Percentiles rank a stretch among this genome's conserved stretches.
Evolutionary conservation across 35 echinoderm and acorn worm species (phyloP).

Genomic region (Apostichopus parvimensis): DNA sequence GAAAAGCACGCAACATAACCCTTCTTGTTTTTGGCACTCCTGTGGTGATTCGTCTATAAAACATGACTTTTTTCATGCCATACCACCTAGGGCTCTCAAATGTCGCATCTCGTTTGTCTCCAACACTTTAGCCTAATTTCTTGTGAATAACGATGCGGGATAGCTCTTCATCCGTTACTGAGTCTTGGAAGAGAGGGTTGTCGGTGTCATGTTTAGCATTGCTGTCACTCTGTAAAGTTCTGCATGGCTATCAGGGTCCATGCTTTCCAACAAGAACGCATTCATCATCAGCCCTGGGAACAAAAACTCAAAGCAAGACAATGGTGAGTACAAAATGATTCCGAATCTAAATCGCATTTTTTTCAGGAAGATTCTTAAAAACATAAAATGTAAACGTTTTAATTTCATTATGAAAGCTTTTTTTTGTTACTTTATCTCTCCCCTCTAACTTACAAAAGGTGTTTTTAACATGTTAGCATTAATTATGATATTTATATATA

Average conservation of each 20-base stretch:
- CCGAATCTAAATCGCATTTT: no score
- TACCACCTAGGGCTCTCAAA: constrained; percentile 35
- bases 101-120: constrained; percentile 35
- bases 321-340: neutral
- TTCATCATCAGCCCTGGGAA: neutral
- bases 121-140: constrained; percentile 60
- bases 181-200: neutral
- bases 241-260: neutral
- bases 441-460: no score
- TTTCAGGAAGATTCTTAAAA: no score
- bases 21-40: constrained; percentile 37
- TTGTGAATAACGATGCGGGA: constrained; percentile 52
- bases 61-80: neutral
- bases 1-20: constrained; percentile 24
- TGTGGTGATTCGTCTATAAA: constrained; percentile 31
- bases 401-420: no score
- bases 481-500: no score
- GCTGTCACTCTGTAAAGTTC: neutral
- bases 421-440: no score
- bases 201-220: constrained; percentile 24
- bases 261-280: neutral
- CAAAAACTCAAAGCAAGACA: no score
- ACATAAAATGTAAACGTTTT: no score
- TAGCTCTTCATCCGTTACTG: constrained; percentile 41
- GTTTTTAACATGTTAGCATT: no score